phyloP scores from a whole-genome alignment of 2,797 vertebrate genomes.

The Phoebastria nigripes region DNA sequence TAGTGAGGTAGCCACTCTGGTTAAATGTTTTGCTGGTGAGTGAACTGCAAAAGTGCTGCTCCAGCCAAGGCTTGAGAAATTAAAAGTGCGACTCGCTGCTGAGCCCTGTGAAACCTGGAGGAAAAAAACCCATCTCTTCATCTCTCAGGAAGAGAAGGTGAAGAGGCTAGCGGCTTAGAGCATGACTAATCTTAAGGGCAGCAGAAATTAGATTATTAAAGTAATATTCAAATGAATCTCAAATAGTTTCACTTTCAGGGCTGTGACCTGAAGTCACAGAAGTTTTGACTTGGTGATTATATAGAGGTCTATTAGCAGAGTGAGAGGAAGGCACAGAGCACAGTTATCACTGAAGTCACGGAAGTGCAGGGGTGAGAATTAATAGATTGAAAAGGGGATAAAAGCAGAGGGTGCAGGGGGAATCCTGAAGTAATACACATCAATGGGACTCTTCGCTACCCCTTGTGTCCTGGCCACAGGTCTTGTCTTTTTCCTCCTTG shows the following conservation, averaged over 20 bases:
- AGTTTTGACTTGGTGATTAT: not conserved
- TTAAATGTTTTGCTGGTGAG: not conserved
- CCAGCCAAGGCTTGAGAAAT: not conserved
- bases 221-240: not conserved
- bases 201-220: not conserved
- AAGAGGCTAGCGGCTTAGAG: not conserved
- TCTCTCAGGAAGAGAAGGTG: not conserved
- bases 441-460: not conserved
- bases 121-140: not conserved
- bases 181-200: not conserved
- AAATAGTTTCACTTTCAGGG: not conserved
- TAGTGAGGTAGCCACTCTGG: not conserved
- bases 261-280: not conserved
- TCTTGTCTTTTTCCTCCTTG: not conserved
- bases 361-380: not conserved
- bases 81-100: not conserved
- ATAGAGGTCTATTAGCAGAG: not conserved
- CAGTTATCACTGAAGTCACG: not conserved
- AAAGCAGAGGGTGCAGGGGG: not conserved
- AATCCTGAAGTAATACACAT: not conserved
- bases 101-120: not conserved
- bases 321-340: not conserved
- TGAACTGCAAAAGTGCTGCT: not conserved
- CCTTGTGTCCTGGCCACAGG: not conserved
- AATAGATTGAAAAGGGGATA: not conserved